A percentile compares a stretch with the other conserved stretches of the same genome.
phyloP scores from a whole-genome alignment of 2,888 invertebrate genomes.

The Aspidiotus destructor region DNA sequence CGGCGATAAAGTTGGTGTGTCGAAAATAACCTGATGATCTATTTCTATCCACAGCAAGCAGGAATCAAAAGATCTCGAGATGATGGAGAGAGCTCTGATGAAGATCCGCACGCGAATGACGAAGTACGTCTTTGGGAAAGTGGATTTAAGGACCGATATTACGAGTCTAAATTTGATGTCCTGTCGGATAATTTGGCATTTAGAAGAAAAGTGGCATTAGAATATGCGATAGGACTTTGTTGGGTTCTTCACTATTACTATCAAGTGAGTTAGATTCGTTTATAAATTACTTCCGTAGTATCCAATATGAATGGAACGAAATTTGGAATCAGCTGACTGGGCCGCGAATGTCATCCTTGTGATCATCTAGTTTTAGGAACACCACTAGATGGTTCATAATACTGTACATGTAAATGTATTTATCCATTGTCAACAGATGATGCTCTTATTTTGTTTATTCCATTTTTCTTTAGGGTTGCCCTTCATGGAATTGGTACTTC shows the following conservation, averaged over 20 bases:
- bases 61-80: slow-evolving; percentile 32
- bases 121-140: slow-evolving; percentile 90
- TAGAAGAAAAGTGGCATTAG: slow-evolving; percentile 79
- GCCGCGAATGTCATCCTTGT: neutral
- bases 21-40: neutral
- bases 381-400: neutral
- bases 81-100: slow-evolving; percentile 37
- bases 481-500: slow-evolving; percentile 99
- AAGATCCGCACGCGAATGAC: slow-evolving; percentile 56
- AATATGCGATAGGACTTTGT: slow-evolving; percentile 91
- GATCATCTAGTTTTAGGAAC: neutral
- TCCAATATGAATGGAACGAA: too few species aligned
- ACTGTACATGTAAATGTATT: neutral
- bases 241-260: slow-evolving; percentile 99
- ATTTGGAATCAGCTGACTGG: too few species aligned
- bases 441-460: neutral
- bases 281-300: neutral
- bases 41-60: neutral
- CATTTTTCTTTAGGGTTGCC: slow-evolving; percentile 53
- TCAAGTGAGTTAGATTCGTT: slow-evolving; percentile 47
- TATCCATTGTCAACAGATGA: neutral
- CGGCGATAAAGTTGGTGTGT: neutral
- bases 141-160: slow-evolving; percentile 96
- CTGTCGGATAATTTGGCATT: slow-evolving; percentile 65
- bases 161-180: slow-evolving; percentile 88